A percentile compares a stretch with the other conserved stretches of the same genome.
Conservation (phyloP, 2,113 vertebrate species). For the Rhabdornis inornatus region DNA sequence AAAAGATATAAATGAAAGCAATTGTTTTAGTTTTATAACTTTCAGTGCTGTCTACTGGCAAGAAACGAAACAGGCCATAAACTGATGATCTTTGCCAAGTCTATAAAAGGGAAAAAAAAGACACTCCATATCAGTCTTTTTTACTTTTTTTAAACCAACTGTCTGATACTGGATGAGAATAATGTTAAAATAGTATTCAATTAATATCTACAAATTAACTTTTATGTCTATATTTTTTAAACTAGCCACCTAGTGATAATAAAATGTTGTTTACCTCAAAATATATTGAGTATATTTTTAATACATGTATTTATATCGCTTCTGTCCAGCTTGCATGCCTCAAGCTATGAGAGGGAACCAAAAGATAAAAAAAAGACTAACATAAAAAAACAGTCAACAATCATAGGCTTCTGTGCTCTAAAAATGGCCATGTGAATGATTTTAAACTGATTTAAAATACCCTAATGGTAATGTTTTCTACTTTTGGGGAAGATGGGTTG, state of each 20-base stretch:
- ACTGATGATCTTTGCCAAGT: constrained; percentile 63
- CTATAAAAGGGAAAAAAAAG: constrained; percentile 54
- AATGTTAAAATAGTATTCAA: constrained; percentile 6
- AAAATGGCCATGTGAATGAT: neutral
- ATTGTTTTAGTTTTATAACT: constrained; percentile 74
- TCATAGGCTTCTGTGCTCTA: neutral
- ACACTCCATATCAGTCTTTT: constrained; percentile 22
- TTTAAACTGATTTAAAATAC: neutral
- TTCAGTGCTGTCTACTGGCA: constrained; percentile 69
- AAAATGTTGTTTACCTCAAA: constrained; percentile 41
- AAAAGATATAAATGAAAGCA: constrained; percentile 74
- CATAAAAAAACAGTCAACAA: neutral
- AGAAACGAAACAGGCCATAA: constrained; percentile 70
- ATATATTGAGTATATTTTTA: constrained; percentile 8
- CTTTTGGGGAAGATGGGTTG: neutral
- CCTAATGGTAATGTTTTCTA: neutral
- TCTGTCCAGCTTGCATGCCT: constrained; percentile 20
- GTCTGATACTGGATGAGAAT: constrained; percentile 18
- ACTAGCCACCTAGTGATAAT: neutral
- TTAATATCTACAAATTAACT: constrained; percentile 33
- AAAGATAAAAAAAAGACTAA: neutral
- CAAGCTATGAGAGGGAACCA: neutral
- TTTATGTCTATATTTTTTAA: neutral
- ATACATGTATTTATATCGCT: neutral
- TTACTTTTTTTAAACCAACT: constrained; percentile 19